Conservation (phyloP, 2,888 invertebrate species). For the Tricholauxania praeusta region DNA sequence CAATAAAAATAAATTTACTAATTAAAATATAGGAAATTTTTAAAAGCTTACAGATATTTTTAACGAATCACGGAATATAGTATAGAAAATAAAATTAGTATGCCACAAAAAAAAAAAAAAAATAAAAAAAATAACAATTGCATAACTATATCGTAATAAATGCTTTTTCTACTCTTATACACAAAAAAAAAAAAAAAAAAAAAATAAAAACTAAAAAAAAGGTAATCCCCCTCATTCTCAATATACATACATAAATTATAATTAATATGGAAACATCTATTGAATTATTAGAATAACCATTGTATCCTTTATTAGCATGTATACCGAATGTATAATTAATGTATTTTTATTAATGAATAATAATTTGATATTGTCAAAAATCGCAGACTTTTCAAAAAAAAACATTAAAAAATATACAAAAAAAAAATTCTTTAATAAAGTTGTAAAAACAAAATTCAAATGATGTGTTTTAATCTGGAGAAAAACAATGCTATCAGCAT, state of each 20-base stretch:
- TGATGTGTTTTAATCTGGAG: slow-evolving; percentile 41
- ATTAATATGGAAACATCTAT: slow-evolving; percentile 21
- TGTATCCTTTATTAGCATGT: slow-evolving; percentile 46
- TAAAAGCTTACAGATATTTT: slow-evolving; percentile 37
- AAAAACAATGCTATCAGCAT: too few species aligned
- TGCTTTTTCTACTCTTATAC: slow-evolving; percentile 19
- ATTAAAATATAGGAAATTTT: slow-evolving; percentile 46
- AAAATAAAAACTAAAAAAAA: slow-evolving; percentile 37
- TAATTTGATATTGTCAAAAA: slow-evolving; percentile 41
- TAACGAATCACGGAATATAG: slow-evolving; percentile 37
- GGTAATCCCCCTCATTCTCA: slow-evolving; percentile 48
- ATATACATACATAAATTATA: slow-evolving; percentile 43
- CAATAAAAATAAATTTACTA: slow-evolving; percentile 45
- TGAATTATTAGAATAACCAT: slow-evolving; percentile 9
- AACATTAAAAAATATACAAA: slow-evolving; percentile 39
- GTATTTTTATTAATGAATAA: slow-evolving; percentile 59
- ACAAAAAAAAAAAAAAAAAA: too few species aligned
- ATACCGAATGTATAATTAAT: slow-evolving; percentile 51
- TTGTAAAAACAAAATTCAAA: slow-evolving; percentile 58
- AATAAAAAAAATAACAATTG: too few species aligned
- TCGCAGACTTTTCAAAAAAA: slow-evolving; percentile 59
- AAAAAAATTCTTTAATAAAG: slow-evolving; percentile 60
- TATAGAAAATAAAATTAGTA: slow-evolving; percentile 41
- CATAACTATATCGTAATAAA: too few species aligned
- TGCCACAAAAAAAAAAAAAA: slow-evolving; percentile 40